phyloP scores from a whole-genome alignment of 2,888 invertebrate species.

The Ellobium chinense region DNA sequence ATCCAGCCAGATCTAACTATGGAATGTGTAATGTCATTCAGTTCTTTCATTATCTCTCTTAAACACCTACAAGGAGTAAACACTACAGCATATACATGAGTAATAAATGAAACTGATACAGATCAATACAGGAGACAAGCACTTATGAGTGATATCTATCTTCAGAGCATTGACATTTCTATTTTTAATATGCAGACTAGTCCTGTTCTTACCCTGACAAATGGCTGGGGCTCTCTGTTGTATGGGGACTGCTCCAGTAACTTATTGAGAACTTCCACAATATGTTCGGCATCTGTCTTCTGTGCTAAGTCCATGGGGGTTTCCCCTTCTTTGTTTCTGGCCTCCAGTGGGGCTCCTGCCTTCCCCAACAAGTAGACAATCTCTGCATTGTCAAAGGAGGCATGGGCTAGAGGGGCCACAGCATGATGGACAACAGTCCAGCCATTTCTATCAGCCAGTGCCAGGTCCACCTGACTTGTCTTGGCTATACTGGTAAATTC shows the following conservation, averaged over 20 bases:
- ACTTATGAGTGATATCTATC: no score
- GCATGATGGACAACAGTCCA: conserved; percentile 78
- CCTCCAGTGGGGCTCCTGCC: conserved; percentile 72
- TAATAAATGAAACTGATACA: no score
- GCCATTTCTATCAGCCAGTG: conserved; percentile 73
- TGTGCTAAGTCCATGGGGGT: conserved; percentile 59
- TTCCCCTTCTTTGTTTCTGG: conserved; percentile 70
- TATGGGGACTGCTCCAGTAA: conserved; percentile 13
- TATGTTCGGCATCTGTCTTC: conserved; percentile 49
- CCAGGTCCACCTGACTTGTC: conserved; percentile 72
- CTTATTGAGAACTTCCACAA: conserved; percentile 36
- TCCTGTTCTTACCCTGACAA: conserved; percentile 27
- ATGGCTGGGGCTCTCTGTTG: conserved; percentile 21
- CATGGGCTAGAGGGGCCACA: conserved; percentile 75
- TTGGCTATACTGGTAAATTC: conserved; percentile 56
- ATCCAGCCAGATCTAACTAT: no score
- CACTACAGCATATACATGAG: no score
- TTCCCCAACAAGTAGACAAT: conserved; percentile 75
- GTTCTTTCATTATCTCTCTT: no score
- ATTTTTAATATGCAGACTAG: no score
- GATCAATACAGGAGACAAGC: no score
- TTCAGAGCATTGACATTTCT: no score
- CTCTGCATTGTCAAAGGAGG: conserved; percentile 77
- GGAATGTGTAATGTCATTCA: no score
- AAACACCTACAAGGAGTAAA: no score